A percentile compares a stretch with the other conserved stretches of the same genome.
These are phyloP conservation scores for Cheumatopsyche charites DNA, from an alignment of 1,140 invertebrate species.

Conservation along the genomic window DNA sequence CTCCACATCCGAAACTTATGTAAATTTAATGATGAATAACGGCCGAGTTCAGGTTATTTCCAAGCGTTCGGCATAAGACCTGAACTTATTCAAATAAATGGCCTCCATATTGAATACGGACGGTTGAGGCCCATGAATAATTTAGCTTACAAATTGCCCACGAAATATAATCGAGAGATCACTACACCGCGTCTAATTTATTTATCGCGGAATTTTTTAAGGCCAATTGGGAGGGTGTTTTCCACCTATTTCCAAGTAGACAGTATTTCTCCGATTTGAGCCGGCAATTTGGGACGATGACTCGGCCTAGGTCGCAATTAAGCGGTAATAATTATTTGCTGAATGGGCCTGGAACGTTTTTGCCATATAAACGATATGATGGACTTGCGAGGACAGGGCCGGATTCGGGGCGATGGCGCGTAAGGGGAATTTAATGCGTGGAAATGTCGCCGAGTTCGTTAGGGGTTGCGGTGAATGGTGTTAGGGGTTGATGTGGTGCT, in stretches of 20 bases:
- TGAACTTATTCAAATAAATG: constrained; percentile 29
- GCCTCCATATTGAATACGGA: constrained; percentile 30
- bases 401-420: too few relatives aligned
- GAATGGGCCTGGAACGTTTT: constrained; percentile 1
- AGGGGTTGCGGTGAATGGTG: too few relatives aligned
- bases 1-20: constrained; percentile 21
- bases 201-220: too few relatives aligned
- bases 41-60: constrained; percentile 21
- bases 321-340: constrained; percentile 8
- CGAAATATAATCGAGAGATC: too few relatives aligned
- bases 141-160: constrained; percentile 27
- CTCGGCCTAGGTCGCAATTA: background rate
- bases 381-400: too few relatives aligned
- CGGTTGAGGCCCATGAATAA: constrained; percentile 24
- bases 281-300: background rate
- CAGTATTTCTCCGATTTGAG: background rate
- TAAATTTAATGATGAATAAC: constrained; percentile 31
- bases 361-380: background rate
- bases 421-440: too few relatives aligned
- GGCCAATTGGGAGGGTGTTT: too few relatives aligned
- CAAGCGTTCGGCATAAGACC: constrained; percentile 13
- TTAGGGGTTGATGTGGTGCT: too few relatives aligned
- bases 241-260: background rate
- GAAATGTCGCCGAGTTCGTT: too few relatives aligned
- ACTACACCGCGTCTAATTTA: too few relatives aligned